phyloP scores from a whole-genome alignment of 2,888 invertebrate genomes.

The Homarus gammarus region DNA sequence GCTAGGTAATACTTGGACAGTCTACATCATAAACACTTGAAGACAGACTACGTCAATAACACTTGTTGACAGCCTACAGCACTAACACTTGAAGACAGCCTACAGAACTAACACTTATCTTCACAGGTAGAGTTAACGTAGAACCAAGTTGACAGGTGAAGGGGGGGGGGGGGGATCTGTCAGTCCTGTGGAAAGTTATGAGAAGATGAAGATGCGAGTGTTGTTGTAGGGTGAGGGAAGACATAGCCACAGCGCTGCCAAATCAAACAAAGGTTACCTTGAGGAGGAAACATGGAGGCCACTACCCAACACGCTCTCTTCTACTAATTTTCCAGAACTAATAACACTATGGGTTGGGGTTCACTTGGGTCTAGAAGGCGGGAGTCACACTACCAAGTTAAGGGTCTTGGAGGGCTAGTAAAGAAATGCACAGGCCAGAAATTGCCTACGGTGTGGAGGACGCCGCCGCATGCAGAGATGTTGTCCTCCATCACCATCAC shows the following conservation, averaged over 20 bases:
- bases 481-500: not conserved
- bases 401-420: not conserved
- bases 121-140: not conserved
- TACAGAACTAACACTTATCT: not conserved
- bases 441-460: not conserved
- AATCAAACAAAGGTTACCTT: not conserved
- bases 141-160: not conserved
- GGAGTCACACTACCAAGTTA: not conserved
- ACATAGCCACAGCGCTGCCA: not conserved
- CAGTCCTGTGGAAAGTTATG: not conserved
- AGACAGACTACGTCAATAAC: too few species aligned
- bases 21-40: too few species aligned
- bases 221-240: not conserved
- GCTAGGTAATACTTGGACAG: too few species aligned
- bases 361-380: not conserved
- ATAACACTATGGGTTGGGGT: too few species aligned
- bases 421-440: not conserved
- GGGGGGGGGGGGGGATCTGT: not conserved
- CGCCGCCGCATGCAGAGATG: not conserved
- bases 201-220: not conserved
- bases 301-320: not conserved
- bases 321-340: not conserved
- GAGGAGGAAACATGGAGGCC: slow-evolving; percentile 1
- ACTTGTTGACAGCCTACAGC: too few species aligned
- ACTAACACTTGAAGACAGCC: too few species aligned